A percentile compares a stretch with the other conserved stretches of the same genome.
phyloP scores from a whole-genome alignment of 2,888 invertebrate species.

The Chrysolina oricalcia region DNA sequence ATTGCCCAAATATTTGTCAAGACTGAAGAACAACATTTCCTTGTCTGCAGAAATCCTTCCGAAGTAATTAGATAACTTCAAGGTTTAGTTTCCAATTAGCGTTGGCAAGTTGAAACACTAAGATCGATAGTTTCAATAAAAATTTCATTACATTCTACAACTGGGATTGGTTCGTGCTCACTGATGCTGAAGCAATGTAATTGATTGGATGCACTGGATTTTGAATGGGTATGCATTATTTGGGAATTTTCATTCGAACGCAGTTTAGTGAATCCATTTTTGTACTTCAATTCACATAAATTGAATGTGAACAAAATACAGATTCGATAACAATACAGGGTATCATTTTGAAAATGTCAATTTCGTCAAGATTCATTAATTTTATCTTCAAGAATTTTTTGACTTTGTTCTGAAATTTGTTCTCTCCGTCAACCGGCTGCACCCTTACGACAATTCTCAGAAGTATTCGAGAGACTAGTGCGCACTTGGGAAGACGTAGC shows the following conservation, averaged over 20 bases:
- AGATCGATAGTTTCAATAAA: slow-evolving; percentile 46
- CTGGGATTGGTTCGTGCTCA: slow-evolving; percentile 38
- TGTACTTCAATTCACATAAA: neutral
- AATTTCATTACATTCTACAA: slow-evolving; percentile 39
- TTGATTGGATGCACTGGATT: slow-evolving; percentile 1
- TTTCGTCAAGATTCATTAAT: no score
- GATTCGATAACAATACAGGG: no score
- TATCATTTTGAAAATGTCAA: no score
- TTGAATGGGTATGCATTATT: no score
- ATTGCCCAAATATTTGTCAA: slow-evolving; percentile 35
- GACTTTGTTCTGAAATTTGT: no score
- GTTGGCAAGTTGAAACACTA: slow-evolving; percentile 29
- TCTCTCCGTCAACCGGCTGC: no score
- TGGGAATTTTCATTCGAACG: no score
- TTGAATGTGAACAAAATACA: no score
- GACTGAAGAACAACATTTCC: slow-evolving; percentile 31
- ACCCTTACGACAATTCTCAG: no score
- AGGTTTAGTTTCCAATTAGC: slow-evolving; percentile 36
- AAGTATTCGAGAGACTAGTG: no score
- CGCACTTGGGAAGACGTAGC: no score
- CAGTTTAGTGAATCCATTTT: neutral
- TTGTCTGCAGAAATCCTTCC: slow-evolving; percentile 26
- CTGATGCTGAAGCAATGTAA: slow-evolving; percentile 32
- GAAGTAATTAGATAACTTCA: slow-evolving; percentile 25
- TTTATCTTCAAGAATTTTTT: no score